Conservation (phyloP, 1,140 invertebrate genomes). For the Panagrolaimus sp. region DNA sequence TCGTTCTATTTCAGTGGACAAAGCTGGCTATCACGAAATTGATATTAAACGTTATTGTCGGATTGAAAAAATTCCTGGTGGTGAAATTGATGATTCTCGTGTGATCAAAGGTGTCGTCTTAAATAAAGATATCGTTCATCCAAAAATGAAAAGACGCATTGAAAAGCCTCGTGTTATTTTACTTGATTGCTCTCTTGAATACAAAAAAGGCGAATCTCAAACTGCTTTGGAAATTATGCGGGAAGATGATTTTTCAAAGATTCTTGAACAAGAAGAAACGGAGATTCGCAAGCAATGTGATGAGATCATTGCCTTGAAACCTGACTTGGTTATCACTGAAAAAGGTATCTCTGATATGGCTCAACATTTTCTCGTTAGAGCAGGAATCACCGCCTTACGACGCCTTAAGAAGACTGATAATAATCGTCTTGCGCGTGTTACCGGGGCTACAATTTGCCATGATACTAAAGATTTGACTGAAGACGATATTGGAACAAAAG, state of each 20-base stretch:
- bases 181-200: conserved; percentile 90
- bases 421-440: conserved; percentile 83
- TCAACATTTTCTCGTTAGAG: conserved; percentile 68
- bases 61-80: conserved; percentile 96
- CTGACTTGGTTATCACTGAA: conserved; percentile 93
- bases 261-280: conserved; percentile 83
- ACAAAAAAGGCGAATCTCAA: conserved; percentile 96
- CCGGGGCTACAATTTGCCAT: conserved; percentile 92
- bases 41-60: conserved; percentile 97
- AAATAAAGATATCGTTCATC: conserved; percentile 96
- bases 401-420: conserved; percentile 92
- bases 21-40: conserved; percentile 81
- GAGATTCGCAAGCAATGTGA: conserved; percentile 84
- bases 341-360: conserved; percentile 86
- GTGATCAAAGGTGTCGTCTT: conserved; percentile 95
- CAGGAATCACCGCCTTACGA: conserved; percentile 85
- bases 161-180: conserved; percentile 91
- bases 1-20: conserved; percentile 78
- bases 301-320: conserved; percentile 88
- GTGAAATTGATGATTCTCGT: conserved; percentile 83
- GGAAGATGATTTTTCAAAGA: conserved; percentile 87
- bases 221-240: conserved; percentile 93
- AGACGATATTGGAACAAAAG: conserved; percentile 86
- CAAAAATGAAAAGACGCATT: conserved; percentile 89
- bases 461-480: conserved; percentile 90